Evolutionary conservation across 2,797 vertebrate species (phyloP), one percentile per base, ranked within the genome.

Genomic region (Onychomys leucogaster): DNA sequence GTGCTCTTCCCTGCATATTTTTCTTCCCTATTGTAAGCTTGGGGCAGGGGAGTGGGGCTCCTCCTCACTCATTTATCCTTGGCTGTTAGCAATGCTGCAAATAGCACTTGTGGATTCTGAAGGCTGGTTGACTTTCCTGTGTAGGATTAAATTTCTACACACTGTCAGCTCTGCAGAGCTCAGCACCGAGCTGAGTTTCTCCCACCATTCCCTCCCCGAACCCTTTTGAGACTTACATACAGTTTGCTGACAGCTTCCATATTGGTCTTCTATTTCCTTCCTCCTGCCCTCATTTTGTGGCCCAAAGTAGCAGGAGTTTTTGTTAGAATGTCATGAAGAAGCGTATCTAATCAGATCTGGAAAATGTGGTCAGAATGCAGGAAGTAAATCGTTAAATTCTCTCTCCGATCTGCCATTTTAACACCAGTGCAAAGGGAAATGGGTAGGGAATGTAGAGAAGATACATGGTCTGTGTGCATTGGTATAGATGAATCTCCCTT

Each of bases 391-490:
- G 21, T 27, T 52, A 5, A 1, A 23, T 4, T 55, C 23, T 78
- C 25, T 25, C 21, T 83, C 25, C 29, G 21, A 41, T 6, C 43
- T 67, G 32, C 10, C 59, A 3, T 87, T 87, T 89, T 87, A 61
- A 71, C 34, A 11, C 89, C 32, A 81, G 5, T 17, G 2, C 49
- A 75, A 69, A 90, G 43, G 81, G 55, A 65, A 82, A 67, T 61
- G 69, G 11, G 32, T 29, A 55, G 34, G 2, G 75, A 92, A 41
- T 5, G 5, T 0, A 80, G 23, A 71, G 25, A 71, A 57, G 34
- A 49, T 21, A 0, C 16, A 1, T 12, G 9, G 4, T 41, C 41
- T 34, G 7, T 41, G 2, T 16, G 29, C 17, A 7, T 23, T 34
- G 5, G 2, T 3, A 34, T 0, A 1, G 11, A 57, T 88, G 84